phyloP scores from a whole-genome alignment of 2,888 invertebrate genomes.

The Drosophila ochracea region DNA sequence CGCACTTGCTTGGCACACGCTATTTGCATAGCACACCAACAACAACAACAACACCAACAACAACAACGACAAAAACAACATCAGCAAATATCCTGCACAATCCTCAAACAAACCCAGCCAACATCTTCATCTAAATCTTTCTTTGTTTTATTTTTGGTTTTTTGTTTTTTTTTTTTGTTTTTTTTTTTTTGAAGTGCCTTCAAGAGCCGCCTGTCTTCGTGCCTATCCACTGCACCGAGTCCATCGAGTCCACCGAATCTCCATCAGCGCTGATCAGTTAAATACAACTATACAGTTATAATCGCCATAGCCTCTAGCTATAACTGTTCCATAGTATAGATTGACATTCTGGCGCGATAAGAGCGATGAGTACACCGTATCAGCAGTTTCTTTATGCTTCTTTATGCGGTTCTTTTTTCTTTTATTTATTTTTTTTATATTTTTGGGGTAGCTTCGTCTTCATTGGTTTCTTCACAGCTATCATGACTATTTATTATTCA shows the following conservation, averaged over 20 bases:
- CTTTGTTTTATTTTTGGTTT: not conserved
- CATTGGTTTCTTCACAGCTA: conserved; percentile 1
- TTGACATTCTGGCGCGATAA: conserved; percentile 19
- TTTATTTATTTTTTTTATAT: too few relatives aligned
- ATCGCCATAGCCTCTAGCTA: conserved; percentile 12
- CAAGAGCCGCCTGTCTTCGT: conserved; percentile 48
- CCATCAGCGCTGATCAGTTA: not conserved
- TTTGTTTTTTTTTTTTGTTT: not conserved
- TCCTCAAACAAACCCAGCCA: conserved; percentile 2
- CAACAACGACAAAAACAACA: conserved; percentile 5
- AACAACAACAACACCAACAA: conserved; percentile 1
- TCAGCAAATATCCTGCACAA: not conserved
- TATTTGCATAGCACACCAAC: conserved; percentile 48
- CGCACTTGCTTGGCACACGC: conserved; percentile 76
- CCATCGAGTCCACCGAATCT: not conserved
- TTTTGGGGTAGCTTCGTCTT: conserved; percentile 15
- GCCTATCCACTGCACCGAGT: conserved; percentile 23
- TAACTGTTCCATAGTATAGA: conserved; percentile 3
- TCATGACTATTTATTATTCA: conserved; percentile 47
- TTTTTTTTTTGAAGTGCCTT: conserved; percentile 55
- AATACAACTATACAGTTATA: conserved; percentile 23
- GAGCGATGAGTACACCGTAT: conserved; percentile 31
- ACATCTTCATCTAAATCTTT: conserved; percentile 10
- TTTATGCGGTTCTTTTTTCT: not conserved
- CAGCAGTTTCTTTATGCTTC: conserved; percentile 4